These are phyloP conservation scores for Meloidogyne chitwoodi DNA, from an alignment of 1,140 invertebrate genomes.

Conservation along the genomic window DNA sequence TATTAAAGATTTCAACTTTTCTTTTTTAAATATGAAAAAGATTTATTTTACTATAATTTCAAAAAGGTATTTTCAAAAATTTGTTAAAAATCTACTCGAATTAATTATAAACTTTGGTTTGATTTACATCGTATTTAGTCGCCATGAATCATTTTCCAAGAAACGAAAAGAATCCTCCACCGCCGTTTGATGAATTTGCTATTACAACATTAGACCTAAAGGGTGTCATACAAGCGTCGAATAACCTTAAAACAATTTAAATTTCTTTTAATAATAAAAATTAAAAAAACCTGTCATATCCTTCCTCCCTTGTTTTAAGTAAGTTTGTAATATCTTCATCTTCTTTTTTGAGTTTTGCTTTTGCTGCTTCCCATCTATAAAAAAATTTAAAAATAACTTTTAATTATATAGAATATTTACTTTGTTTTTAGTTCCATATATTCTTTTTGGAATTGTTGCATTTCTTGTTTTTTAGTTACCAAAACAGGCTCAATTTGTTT, in stretches of 20 bases:
- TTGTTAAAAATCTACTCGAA: too few relatives aligned
- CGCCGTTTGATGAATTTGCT: constrained; percentile 19
- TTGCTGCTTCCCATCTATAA: constrained; percentile 33
- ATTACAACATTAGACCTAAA: constrained; percentile 1
- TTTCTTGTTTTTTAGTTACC: constrained; percentile 51
- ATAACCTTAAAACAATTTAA: background rate
- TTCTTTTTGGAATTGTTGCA: constrained; percentile 52
- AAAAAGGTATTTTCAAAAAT: background rate
- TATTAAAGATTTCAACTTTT: too few relatives aligned
- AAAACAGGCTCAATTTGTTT: constrained; percentile 37
- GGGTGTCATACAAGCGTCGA: constrained; percentile 20
- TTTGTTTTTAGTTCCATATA: constrained; percentile 55
- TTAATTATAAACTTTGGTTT: too few relatives aligned
- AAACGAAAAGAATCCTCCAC: background rate
- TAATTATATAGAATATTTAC: constrained; percentile 11
- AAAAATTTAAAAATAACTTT: background rate
- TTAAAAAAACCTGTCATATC: constrained; percentile 18
- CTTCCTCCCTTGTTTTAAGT: constrained; percentile 25
- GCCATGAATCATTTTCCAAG: background rate
- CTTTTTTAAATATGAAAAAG: background rate
- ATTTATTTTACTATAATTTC: background rate
- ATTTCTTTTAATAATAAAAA: background rate
- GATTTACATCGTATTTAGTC: background rate
- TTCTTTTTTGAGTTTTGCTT: constrained; percentile 24
- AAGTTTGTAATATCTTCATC: constrained; percentile 23